A percentile compares a stretch with the other conserved stretches of the same genome.
Evolutionary conservation across 2,888 invertebrate genomes (phyloP).

Genomic region (Oasisia sp.): DNA sequence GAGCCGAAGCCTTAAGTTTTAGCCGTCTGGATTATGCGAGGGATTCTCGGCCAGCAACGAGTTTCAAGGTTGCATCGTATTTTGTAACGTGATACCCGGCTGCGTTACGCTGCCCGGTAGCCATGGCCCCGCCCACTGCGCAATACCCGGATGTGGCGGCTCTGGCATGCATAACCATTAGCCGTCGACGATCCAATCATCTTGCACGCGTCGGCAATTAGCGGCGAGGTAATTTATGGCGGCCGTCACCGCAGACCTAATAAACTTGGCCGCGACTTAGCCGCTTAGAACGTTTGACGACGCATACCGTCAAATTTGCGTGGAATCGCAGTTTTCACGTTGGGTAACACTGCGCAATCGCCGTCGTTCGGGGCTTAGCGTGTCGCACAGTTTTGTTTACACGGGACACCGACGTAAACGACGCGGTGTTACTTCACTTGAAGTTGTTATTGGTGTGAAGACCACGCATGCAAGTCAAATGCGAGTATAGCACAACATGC

Average conservation of each 20-base stretch:
- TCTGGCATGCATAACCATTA: not conserved
- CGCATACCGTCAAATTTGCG: not conserved
- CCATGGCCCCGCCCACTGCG: not conserved
- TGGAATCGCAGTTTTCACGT: not conserved
- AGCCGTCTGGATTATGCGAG: not conserved
- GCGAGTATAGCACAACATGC: not conserved
- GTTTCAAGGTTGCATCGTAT: not conserved
- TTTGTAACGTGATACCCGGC: not conserved
- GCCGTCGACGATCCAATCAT: not conserved
- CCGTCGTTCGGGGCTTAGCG: not conserved
- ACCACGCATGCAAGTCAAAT: not conserved
- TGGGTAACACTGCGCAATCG: not conserved
- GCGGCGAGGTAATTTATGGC: not conserved
- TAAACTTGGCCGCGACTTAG: not conserved
- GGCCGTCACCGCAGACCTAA: not conserved
- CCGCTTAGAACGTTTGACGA: not conserved
- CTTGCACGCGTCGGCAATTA: constrained; percentile 4
- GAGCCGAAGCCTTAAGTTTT: not conserved
- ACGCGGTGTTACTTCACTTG: not conserved
- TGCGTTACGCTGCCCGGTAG: not conserved
- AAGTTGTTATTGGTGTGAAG: not conserved
- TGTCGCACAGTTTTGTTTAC: not conserved
- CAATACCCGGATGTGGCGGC: not conserved
- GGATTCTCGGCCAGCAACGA: not conserved
- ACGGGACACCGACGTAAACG: not conserved